Evolutionary conservation across 2,888 invertebrate species (phyloP), one percentile per base, ranked within the genome.

Genomic region (Lepidocyrtoides sp.): DNA sequence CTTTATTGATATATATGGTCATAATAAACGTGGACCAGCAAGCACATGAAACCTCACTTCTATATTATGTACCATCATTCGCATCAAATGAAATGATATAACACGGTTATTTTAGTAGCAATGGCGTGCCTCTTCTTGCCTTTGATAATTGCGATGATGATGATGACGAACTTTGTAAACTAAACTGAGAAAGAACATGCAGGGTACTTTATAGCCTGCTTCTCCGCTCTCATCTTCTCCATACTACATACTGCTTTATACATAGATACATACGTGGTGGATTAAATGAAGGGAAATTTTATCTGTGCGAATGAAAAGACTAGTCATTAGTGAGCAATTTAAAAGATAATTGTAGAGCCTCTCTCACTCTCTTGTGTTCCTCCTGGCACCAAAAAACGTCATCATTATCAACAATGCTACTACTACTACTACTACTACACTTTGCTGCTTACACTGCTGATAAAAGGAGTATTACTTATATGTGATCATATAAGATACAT

Each of bases 241-340:
- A n/a, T n/a, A n/a, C n/a, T n/a, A n/a, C n/a, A n/a, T n/a, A n/a
- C n/a, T n/a, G n/a, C 29, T 2, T 51, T 60, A 23, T 26, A 26
- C 32, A n/a, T 66, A 32, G 14, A 17, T 7, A 60, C 8, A 17
- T 60, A 23, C 60, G 20, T 23, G 20, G 66, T 29, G 36, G 32
- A 66, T 66, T 66, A 66, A 66, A 60, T 26, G 60, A 60, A 51
- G 8, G 29, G 77, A 77, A 54, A 51, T 29, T 79, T 51, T 79
- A 51, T 82, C 41, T 82, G 63, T 44, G 44, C 63, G 82, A 63
- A 60, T 82, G 60, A 82, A 82, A 82, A 82, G 82, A 63, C 41
- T 82, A 63, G 82, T 82, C 82, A 82, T 82, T 82, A 82, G 82
- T 44, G 26, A 82, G 60, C 82, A 82, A 82, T 82, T 82, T 82